These are phyloP conservation scores for Barypeithes pellucidus DNA, from an alignment of 2,888 invertebrate genomes.

Conservation along the genomic window DNA sequence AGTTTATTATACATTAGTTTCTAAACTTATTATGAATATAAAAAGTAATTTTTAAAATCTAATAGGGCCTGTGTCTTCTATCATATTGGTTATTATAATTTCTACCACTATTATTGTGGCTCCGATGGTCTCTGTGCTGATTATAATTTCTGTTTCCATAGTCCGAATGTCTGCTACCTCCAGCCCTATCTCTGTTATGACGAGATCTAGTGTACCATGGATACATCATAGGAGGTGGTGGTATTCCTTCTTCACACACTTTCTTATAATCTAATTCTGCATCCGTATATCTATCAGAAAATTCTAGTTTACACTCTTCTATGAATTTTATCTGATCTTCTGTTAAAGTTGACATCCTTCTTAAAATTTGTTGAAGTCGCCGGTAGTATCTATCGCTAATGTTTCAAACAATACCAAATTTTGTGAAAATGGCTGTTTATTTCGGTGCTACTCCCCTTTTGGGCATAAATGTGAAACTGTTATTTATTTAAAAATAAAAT, in stretches of 20 bases:
- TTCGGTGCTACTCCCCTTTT: too few species aligned
- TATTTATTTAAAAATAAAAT: too few species aligned
- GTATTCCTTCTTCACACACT: constrained; percentile 65
- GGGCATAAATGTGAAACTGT: too few species aligned
- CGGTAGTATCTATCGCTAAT: too few species aligned
- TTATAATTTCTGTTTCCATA: constrained; percentile 25
- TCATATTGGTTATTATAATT: constrained; percentile 34
- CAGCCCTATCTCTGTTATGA: constrained; percentile 44
- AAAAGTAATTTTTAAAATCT: constrained; percentile 1
- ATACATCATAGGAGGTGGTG: constrained; percentile 69
- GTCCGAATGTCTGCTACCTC: constrained; percentile 38
- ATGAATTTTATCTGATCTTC: constrained; percentile 68
- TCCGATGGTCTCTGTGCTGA: constrained; percentile 9
- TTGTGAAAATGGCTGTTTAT: too few species aligned
- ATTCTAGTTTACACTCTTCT: constrained; percentile 68
- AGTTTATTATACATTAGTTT: too few species aligned
- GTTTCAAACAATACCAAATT: too few species aligned
- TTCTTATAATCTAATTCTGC: constrained; percentile 68
- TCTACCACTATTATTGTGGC: constrained; percentile 34
- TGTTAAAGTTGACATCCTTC: constrained; percentile 58
- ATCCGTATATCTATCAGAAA: constrained; percentile 69
- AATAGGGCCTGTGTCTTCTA: constrained; percentile 39
- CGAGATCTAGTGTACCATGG: constrained; percentile 66
- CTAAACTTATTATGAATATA: too few species aligned
- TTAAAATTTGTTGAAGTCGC: background rate